Conservation (phyloP, 1,140 invertebrate genomes). For the Bacillus rossius region DNA sequence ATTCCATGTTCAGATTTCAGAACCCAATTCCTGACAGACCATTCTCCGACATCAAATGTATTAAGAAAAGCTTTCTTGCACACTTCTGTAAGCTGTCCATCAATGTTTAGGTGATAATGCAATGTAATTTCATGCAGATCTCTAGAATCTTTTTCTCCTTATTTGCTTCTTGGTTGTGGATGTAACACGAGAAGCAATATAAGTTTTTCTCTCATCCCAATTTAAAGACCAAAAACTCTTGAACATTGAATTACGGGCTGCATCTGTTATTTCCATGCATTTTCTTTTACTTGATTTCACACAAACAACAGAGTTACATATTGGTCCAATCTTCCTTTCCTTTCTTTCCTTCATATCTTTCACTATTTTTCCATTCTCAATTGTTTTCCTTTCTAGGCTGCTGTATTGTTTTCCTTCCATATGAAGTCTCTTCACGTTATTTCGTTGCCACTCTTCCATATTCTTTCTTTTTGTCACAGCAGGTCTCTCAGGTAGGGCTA, state of each 20-base stretch:
- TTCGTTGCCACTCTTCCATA: too few species aligned
- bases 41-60: background rate
- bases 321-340: background rate
- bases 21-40: background rate
- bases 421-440: constrained; percentile 6
- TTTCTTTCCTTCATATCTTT: background rate
- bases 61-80: background rate
- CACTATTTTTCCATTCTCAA: background rate
- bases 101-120: too few species aligned
- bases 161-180: background rate
- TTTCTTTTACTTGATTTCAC: background rate
- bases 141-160: background rate
- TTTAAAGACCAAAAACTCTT: background rate
- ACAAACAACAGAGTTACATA: background rate
- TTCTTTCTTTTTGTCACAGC: too few species aligned
- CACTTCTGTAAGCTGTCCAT: background rate
- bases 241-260: background rate
- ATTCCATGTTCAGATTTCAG: background rate
- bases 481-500: too few species aligned
- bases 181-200: background rate
- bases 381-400: background rate
- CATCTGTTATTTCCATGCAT: background rate
- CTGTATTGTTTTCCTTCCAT: constrained; percentile 18
- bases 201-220: background rate
- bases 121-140: background rate